These are phyloP conservation scores for Dermatemys mawii DNA, from an alignment of 2,113 vertebrate species.

Conservation along the genomic window DNA sequence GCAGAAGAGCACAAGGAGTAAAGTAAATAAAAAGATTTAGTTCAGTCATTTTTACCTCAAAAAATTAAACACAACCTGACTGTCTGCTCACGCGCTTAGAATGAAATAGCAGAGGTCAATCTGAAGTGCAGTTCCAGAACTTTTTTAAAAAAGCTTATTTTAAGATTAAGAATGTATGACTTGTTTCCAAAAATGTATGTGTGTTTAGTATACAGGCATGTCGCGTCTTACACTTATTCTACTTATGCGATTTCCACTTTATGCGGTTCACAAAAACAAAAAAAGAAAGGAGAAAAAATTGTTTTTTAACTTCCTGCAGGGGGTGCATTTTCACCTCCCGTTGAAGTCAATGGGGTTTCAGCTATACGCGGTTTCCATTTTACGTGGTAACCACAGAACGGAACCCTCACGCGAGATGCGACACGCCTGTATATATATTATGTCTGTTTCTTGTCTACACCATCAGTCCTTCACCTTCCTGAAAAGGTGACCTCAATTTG, in stretches of 20 bases:
- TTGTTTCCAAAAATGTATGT: neutral
- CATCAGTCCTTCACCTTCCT: neutral
- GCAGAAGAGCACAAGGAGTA: neutral
- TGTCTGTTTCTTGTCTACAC: neutral
- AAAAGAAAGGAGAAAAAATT: no score
- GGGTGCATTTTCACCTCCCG: no score
- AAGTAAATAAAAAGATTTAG: constrained; percentile 5
- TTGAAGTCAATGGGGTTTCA: no score
- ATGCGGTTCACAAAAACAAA: no score
- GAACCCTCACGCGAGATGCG: no score
- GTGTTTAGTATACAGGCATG: neutral
- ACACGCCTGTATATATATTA: no score
- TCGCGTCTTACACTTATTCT: no score
- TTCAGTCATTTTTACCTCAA: neutral
- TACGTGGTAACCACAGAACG: no score
- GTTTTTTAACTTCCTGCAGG: no score
- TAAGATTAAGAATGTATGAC: neutral
- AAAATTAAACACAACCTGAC: neutral
- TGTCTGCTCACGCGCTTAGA: neutral
- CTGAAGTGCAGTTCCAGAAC: neutral
- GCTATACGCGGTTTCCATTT: no score
- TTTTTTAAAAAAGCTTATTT: neutral
- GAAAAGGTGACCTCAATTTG: neutral
- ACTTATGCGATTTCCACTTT: no score
- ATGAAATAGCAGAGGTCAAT: neutral